These are phyloP conservation scores for Gallinago paraguaiae DNA, from an alignment of 2,113 vertebrate species.

Conservation along the genomic window DNA sequence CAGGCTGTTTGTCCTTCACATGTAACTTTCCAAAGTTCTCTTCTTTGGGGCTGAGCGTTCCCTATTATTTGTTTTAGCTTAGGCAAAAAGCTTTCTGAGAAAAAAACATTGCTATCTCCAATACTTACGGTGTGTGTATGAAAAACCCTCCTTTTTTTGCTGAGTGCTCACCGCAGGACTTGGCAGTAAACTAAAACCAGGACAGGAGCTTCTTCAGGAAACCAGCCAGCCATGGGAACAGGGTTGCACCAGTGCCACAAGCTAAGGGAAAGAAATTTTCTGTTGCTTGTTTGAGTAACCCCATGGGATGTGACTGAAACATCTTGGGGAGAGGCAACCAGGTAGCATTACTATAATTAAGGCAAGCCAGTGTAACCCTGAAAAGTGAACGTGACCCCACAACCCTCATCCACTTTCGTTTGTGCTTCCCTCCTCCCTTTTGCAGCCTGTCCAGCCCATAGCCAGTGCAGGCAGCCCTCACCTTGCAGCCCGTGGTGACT, in stretches of 20 bases:
- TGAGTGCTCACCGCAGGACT: neutral
- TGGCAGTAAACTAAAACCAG: neutral
- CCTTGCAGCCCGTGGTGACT: neutral
- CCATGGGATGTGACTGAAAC: neutral
- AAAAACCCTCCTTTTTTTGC: neutral
- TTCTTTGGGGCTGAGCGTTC: neutral
- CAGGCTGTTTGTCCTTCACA: neutral
- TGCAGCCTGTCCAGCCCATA: neutral
- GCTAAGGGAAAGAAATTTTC: neutral
- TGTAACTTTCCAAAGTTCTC: neutral
- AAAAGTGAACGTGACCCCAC: neutral
- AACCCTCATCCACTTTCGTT: neutral
- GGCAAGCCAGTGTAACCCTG: neutral
- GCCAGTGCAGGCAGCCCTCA: neutral
- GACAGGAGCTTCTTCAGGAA: neutral
- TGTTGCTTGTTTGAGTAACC: neutral
- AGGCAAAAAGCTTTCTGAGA: neutral
- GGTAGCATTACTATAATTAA: neutral
- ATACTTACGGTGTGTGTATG: neutral
- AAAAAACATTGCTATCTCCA: neutral
- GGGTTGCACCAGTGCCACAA: neutral
- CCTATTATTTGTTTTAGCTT: neutral
- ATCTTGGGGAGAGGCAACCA: neutral
- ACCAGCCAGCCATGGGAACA: neutral
- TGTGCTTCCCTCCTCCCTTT: neutral